These are phyloP conservation scores for Listrodromus nycthemerus DNA, from an alignment of 2,888 invertebrate species.

Conservation along the genomic window DNA sequence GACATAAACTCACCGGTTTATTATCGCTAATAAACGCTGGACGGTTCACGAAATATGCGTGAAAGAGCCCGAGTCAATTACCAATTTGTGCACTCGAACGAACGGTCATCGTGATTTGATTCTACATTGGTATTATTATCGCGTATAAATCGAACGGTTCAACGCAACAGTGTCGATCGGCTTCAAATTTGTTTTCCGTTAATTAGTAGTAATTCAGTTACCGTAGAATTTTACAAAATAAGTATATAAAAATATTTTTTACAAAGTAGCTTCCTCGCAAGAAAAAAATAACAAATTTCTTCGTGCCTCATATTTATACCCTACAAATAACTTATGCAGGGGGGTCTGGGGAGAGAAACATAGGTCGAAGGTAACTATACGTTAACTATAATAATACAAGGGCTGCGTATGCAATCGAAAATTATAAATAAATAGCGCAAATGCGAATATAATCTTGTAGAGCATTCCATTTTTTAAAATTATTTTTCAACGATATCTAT, in stretches of 20 bases:
- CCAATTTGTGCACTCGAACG: slow-evolving; percentile 43
- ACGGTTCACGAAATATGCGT: slow-evolving; percentile 1
- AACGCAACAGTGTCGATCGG: neutral
- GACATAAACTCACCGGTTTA: neutral
- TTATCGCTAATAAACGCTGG: slow-evolving; percentile 1
- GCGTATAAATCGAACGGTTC: slow-evolving; percentile 39
- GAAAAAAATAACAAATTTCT: neutral
- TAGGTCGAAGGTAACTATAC: too few species aligned
- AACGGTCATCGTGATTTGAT: slow-evolving; percentile 26
- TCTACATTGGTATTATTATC: slow-evolving; percentile 12
- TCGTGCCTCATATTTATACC: neutral
- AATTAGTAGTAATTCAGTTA: neutral
- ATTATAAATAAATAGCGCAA: too few species aligned
- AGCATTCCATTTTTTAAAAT: neutral
- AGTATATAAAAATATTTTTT: neutral
- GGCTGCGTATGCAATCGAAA: too few species aligned
- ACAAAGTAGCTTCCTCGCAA: too few species aligned
- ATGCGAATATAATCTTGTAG: too few species aligned
- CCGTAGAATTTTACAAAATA: neutral
- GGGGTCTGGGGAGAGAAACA: too few species aligned
- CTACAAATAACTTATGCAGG: neutral
- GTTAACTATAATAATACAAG: too few species aligned
- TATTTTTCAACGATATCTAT: slow-evolving; percentile 11
- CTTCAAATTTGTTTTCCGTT: neutral
- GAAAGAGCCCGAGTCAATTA: slow-evolving; percentile 11